A percentile compares a stretch with the other conserved stretches of the same genome.
phyloP scores from a whole-genome alignment of 1,140 invertebrate species.

The Kradibia gibbosae region DNA sequence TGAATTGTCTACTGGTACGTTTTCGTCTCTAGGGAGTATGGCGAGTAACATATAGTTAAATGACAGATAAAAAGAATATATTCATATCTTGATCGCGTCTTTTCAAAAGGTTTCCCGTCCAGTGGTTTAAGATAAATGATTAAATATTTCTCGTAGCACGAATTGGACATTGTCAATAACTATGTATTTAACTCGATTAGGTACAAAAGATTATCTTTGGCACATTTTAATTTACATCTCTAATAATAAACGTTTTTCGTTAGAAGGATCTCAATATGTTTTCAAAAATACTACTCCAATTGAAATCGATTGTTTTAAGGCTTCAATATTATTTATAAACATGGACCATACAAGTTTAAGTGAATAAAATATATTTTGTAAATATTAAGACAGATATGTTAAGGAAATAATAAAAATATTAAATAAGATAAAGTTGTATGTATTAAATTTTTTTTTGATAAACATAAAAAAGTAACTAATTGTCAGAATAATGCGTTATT shows the following conservation, averaged over 20 bases:
- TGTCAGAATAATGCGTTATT: no score
- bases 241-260: neutral
- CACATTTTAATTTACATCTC: conserved; percentile 42
- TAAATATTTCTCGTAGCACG: conserved; percentile 15
- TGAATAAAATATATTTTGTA: no score
- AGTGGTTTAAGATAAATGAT: neutral
- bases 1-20: neutral
- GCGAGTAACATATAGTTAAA: neutral
- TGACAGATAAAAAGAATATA: neutral
- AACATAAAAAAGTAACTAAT: no score
- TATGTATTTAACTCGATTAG: conserved; percentile 42
- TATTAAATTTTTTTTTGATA: no score
- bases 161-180: conserved; percentile 28
- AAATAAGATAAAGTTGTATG: no score
- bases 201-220: conserved; percentile 27
- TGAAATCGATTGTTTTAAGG: no score
- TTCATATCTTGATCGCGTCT: neutral
- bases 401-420: no score
- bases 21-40: neutral
- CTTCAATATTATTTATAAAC: no score
- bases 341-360: no score
- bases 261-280: neutral
- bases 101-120: neutral
- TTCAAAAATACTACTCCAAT: no score
- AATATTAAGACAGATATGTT: no score